These are phyloP conservation scores for Deroptyus accipitrinus DNA, from an alignment of 2,113 vertebrate species.

Conservation along the genomic window DNA sequence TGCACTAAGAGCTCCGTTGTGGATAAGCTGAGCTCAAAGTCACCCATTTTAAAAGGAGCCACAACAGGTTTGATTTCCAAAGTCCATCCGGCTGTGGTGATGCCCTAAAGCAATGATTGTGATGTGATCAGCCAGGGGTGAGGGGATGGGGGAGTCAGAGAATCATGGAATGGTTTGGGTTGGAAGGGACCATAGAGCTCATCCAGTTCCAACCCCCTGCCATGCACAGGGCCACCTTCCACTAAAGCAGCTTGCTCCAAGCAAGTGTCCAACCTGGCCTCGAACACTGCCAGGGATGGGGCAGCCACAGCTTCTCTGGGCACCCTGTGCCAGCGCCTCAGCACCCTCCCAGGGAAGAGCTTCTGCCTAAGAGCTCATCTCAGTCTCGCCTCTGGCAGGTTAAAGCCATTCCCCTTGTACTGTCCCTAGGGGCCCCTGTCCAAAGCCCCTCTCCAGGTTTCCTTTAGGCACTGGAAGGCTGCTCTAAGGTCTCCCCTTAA, in stretches of 20 bases:
- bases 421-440: too few relatives aligned
- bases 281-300: too few relatives aligned
- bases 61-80: not conserved
- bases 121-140: rapidly evolving
- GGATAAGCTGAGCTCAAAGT: not conserved
- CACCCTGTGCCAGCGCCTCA: too few relatives aligned
- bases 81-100: rapidly evolving
- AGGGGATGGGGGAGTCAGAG: not conserved
- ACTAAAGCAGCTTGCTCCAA: not conserved
- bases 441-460: too few relatives aligned
- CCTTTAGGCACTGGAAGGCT: not conserved
- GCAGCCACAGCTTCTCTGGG: too few relatives aligned
- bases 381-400: too few relatives aligned
- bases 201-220: not conserved
- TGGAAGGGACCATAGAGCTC: not conserved
- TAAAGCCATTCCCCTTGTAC: too few relatives aligned
- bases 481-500: not conserved
- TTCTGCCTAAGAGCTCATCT: too few relatives aligned
- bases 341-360: too few relatives aligned
- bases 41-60: not conserved
- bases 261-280: not conserved
- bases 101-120: not conserved
- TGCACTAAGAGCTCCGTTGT: rapidly evolving
- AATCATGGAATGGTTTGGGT: not conserved
- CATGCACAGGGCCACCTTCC: not conserved